A percentile compares a stretch with the other conserved stretches of the same genome.
phyloP scores from a whole-genome alignment of 2,888 invertebrate species.

The Aleiodes alternator region DNA sequence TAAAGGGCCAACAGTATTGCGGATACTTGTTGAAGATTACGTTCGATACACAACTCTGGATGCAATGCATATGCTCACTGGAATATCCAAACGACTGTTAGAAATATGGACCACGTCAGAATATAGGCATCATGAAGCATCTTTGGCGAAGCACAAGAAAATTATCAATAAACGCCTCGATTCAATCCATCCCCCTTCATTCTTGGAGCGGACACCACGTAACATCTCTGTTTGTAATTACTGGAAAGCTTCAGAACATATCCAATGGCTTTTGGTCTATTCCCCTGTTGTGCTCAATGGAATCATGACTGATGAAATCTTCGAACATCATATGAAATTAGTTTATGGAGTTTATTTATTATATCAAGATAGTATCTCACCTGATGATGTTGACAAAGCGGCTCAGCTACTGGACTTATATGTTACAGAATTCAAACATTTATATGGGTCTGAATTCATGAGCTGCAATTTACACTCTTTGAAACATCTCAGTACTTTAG shows the following conservation, averaged over 20 bases:
- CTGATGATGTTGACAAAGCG: not conserved
- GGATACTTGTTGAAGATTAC: not conserved
- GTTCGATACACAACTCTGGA: not conserved
- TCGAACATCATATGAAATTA: constrained; percentile 54
- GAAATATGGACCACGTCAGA: not conserved
- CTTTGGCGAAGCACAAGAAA: no score
- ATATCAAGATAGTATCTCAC: constrained; percentile 49
- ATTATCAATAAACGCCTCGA: constrained; percentile 32
- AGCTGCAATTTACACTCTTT: not conserved
- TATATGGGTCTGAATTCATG: not conserved
- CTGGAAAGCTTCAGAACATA: constrained; percentile 57
- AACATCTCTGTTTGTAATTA: constrained; percentile 48
- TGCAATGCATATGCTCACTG: not conserved
- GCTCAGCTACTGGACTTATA: not conserved
- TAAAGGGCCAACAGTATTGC: constrained; percentile 46
- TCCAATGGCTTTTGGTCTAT: constrained; percentile 54
- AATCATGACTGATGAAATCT: constrained; percentile 51
- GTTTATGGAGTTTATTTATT: constrained; percentile 52
- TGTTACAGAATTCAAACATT: not conserved
- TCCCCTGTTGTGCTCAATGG: constrained; percentile 53
- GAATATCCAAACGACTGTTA: not conserved
- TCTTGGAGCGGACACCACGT: constrained; percentile 49
- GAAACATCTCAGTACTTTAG: constrained; percentile 1
- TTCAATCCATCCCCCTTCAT: constrained; percentile 46
- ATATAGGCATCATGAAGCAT: no score